These are phyloP conservation scores for Drosophila bifasciata DNA, from an alignment of 1,140 invertebrate species.

Conservation along the genomic window DNA sequence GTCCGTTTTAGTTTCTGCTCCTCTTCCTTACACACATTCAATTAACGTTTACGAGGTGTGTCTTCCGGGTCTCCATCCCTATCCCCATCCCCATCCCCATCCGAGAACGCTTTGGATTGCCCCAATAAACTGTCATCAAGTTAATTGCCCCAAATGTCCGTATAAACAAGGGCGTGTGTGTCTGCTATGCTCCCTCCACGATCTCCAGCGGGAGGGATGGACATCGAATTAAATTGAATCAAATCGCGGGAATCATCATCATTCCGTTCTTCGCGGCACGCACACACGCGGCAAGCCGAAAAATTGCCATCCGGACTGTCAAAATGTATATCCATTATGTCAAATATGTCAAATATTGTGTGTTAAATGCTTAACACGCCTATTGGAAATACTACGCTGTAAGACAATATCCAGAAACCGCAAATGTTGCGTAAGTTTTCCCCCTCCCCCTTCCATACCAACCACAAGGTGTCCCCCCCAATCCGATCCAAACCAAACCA, in stretches of 20 bases:
- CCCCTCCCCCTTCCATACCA: neutral
- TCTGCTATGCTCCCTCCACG: constrained; percentile 7
- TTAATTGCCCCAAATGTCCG: constrained; percentile 57
- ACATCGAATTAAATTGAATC: constrained; percentile 43
- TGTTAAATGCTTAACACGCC: constrained; percentile 36
- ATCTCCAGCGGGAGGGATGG: constrained; percentile 2
- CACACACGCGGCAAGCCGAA: constrained; percentile 14
- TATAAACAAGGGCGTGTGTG: constrained; percentile 42
- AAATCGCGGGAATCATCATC: constrained; percentile 34
- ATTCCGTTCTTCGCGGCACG: constrained; percentile 25
- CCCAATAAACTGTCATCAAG: constrained; percentile 57
- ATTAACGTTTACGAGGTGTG: constrained; percentile 52
- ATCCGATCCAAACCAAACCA: no score
- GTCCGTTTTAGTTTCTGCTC: constrained; percentile 10
- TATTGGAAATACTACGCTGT: constrained; percentile 10
- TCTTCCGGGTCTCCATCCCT: neutral
- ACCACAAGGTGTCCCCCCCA: constrained; percentile 10
- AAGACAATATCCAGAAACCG: constrained; percentile 32
- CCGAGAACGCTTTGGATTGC: constrained; percentile 36
- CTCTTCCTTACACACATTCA: constrained; percentile 38
- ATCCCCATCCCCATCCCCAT: constrained; percentile 9
- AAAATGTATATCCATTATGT: constrained; percentile 49
- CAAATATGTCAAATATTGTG: constrained; percentile 54
- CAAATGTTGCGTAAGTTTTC: constrained; percentile 28
- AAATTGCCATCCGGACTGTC: constrained; percentile 40